Base-by-base conservation (phyloP, 1,140 invertebrate genomes). In the Nasonia vitripennis region DNA sequence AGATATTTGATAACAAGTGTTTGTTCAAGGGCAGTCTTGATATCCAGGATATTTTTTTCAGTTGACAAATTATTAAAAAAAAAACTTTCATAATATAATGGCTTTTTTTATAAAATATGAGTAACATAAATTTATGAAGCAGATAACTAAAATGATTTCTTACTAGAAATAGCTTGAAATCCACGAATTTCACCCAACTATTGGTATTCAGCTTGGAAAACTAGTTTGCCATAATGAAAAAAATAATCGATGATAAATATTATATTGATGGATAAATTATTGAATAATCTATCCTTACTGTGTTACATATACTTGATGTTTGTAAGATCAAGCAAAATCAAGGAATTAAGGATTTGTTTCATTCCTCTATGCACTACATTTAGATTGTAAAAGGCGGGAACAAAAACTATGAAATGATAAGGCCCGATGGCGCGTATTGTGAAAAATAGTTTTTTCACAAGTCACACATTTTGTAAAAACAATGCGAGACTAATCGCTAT, bases 361-460 rank as follows among this genome's bases (percentile, higher is more conserved):
- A 86, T 86, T 86, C 74, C 79, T 70, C 70, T 85, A 34, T 82
- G 79, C 68, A 86, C 62, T 81, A 71, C 41, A 48, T 82, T 81
- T 86, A 82, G 74, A 82, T 71, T 82, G 48, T 78, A 62, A 77
- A 82, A 81, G 74, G 80, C 67, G 80, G 84, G 80, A 86, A 82
- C 67, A 82, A 86, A 78, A 85, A 77, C 17, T 83, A 51, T 62
- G 41, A 80, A 85, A 84, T 27, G 34, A 68, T 81, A 48, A 78
- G 45, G 62, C 45, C 55, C 62, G 74, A 78, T 82, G 31, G 71
- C n/a, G 20, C 11, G 80, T 75, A 55, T 81, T 51, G 84, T 86
- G 84, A 78, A 82, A 86, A 86, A 78, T 78, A 14, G 34, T 82
- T 82, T 85, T 86, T 86, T 86, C 84, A 86, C 80, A 82, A 78